Percentiles rank a stretch among this genome's conserved stretches.
Evolutionary conservation across 2,888 invertebrate species (phyloP).

Genomic region (Salticus scenicus): DNA sequence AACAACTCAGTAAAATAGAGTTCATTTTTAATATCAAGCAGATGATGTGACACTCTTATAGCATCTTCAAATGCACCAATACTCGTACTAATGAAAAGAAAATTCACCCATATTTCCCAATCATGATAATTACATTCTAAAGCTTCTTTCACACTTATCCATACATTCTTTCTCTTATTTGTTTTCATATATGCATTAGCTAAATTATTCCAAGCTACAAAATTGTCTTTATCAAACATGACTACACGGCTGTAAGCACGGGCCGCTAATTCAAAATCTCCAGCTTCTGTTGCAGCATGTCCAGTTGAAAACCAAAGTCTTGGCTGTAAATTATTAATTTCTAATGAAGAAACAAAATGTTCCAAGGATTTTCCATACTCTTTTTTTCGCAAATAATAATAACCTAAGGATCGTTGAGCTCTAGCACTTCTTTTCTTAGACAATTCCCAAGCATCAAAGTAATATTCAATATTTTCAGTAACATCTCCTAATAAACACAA

Average conservation of each 20-base stretch:
- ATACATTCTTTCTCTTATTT: conserved; percentile 89
- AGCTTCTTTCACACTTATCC: conserved; percentile 89
- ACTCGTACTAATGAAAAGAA: conserved; percentile 89
- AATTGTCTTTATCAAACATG: conserved; percentile 87
- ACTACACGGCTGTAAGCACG: conserved; percentile 91
- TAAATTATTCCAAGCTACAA: conserved; percentile 98
- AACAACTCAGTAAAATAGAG: conserved; percentile 87
- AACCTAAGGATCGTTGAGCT: conserved; percentile 92
- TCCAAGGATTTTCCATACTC: conserved; percentile 85
- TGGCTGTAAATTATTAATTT: conserved; percentile 91
- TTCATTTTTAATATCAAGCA: conserved; percentile 88
- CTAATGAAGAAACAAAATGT: conserved; percentile 87
- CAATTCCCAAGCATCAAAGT: conserved; percentile 93
- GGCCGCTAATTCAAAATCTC: conserved; percentile 88
- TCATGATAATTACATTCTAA: conserved; percentile 90
- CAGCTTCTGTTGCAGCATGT: conserved; percentile 86
- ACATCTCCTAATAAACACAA: conserved; percentile 95
- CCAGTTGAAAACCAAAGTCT: conserved; percentile 90
- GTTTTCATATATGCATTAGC: conserved; percentile 93
- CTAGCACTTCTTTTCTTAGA: conserved; percentile 87
- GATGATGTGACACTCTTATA: conserved; percentile 87
- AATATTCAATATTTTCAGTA: conserved; percentile 85
- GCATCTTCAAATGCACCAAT: conserved; percentile 89
- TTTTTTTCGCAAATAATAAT: conserved; percentile 83
- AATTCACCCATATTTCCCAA: conserved; percentile 98